Evolutionary conservation across 2,113 vertebrate species (phyloP), one percentile per base, ranked within the genome.

Genomic region (Pterocles orientalis): DNA sequence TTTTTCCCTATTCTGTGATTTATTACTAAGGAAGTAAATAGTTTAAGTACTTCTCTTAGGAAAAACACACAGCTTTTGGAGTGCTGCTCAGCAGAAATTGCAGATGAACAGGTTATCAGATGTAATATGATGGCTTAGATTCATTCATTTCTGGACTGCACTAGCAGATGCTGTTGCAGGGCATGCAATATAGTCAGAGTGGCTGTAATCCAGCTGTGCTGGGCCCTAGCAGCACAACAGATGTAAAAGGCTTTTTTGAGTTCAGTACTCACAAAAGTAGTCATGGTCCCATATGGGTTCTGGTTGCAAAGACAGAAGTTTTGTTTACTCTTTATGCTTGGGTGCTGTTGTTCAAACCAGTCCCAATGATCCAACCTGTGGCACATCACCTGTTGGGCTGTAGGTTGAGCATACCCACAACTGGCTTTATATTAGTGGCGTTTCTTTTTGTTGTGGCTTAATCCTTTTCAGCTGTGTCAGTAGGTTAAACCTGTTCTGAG

Each of bases 101-200:
- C 29, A 36, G 28, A 10, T 72, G 54, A 76, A 28, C 16, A n/a
- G 34, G n/a, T 58, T 62, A 69, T n/a, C 60, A 7, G 65, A 23
- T 86, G 26, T 75, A 41, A 68, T 75, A 14, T 5, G 7, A 1
- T 29, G 48, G 1, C 1, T 79, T 58, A 23, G 36, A 31, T 20
- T 58, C 18, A 4, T 1, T 20, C 2, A 1, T 2, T 6, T 62
- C 21, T 79, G 48, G 57, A 20, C 28, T 41, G 66, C 47, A 6
- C 17, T 58, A 5, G 29, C 25, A 45, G 23, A 36, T n/a, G 64
- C 29, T 84, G 34, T 68, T 68, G 36, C 39, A 77, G n/a, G 45
- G 12, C 14, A 2, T 3, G 31, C 26, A 43, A 0, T 3, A 2
- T 18, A 12, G 25, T 4, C 3, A 1, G 34, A 43, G 18, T 24